Percentiles rank a stretch among this genome's conserved stretches.
These are phyloP conservation scores for Manis pentadactyla DNA, from an alignment of 2,797 vertebrate species.

Conservation along the genomic window DNA sequence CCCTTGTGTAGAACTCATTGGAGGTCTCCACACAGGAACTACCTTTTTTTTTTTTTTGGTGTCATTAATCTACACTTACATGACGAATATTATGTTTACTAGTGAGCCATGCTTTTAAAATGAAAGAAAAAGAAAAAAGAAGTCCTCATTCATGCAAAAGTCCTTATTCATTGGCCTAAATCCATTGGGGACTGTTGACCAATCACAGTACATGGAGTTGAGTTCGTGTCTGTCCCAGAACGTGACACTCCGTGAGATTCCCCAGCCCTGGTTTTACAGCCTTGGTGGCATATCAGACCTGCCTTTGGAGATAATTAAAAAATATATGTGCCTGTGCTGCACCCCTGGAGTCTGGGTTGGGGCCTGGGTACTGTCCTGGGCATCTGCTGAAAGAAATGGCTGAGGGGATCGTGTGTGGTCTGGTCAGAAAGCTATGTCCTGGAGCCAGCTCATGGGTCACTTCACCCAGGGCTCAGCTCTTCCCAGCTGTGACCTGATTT, in stretches of 20 bases:
- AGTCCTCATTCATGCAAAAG: accelerated
- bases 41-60: too few species aligned
- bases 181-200: not conserved
- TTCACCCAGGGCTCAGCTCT: not conserved
- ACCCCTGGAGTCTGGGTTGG: accelerated
- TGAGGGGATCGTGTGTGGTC: accelerated
- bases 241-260: not conserved
- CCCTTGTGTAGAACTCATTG: too few species aligned
- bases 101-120: not conserved
- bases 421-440: too few species aligned
- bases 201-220: too few species aligned
- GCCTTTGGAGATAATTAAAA: not conserved
- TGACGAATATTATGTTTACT: too few species aligned
- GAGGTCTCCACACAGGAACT: too few species aligned
- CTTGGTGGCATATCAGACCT: not conserved
- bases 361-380: not conserved
- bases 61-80: too few species aligned
- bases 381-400: accelerated
- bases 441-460: accelerated
- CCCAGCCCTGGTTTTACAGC: too few species aligned
- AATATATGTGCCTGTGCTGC: accelerated
- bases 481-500: not conserved
- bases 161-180: not conserved
- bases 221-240: not conserved
- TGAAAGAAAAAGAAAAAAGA: not conserved